Conservation (phyloP, 2,888 invertebrate genomes). For the Trissolcus brochymenae region DNA sequence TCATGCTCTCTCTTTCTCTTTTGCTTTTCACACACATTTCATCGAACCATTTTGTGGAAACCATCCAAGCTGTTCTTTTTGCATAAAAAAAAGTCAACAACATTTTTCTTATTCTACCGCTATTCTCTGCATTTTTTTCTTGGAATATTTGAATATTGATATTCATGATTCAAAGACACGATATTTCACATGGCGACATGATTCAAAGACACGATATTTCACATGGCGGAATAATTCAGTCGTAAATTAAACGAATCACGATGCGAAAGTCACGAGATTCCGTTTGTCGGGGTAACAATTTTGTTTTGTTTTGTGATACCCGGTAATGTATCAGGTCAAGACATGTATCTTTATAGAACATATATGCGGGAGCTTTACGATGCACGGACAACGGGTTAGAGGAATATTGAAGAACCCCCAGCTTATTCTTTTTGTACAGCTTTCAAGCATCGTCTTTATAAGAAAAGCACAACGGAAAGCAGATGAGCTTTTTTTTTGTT, state of each 20-base stretch:
- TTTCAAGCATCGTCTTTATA: conserved; percentile 19
- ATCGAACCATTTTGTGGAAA: too few relatives aligned
- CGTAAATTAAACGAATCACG: conserved; percentile 10
- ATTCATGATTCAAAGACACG: too few relatives aligned
- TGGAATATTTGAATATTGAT: too few relatives aligned
- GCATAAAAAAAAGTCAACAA: too few relatives aligned
- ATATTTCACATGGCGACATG: too few relatives aligned
- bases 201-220: too few relatives aligned
- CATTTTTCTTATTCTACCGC: too few relatives aligned
- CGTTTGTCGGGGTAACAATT: conserved; percentile 23
- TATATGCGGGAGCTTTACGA: conserved; percentile 27
- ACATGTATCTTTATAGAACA: conserved; percentile 30
- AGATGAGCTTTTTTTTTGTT: conserved; percentile 16
- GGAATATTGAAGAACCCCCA: conserved; percentile 38
- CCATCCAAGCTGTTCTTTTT: too few relatives aligned
- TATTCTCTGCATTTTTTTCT: too few relatives aligned
- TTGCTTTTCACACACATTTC: too few relatives aligned
- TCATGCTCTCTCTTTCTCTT: background rate
- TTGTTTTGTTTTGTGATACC: conserved; percentile 34
- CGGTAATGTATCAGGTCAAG: conserved; percentile 49
- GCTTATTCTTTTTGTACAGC: conserved; percentile 38
- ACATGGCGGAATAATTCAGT: too few relatives aligned
- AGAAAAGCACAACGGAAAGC: conserved; percentile 30
- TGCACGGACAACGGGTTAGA: conserved; percentile 27
- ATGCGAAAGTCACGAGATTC: background rate